These are phyloP conservation scores for Aulostomus chinensis DNA, from an alignment of 2,797 vertebrate genomes.

Conservation along the genomic window DNA sequence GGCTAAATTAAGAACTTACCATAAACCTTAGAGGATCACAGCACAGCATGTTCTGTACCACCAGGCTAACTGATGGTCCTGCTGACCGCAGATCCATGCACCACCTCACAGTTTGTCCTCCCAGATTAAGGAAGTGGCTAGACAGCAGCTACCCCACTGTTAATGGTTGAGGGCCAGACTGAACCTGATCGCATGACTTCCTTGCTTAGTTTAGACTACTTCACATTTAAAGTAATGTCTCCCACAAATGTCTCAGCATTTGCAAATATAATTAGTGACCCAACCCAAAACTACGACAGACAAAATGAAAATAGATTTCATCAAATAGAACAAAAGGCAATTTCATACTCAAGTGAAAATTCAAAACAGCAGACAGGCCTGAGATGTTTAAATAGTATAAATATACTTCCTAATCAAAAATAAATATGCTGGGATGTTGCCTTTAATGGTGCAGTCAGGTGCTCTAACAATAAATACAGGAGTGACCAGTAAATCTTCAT, in stretches of 20 bases:
- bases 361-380: too few species aligned
- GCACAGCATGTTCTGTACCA: conserved; percentile 9
- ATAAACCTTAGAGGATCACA: conserved; percentile 8
- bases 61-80: conserved; percentile 14
- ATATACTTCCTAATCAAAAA: too few species aligned
- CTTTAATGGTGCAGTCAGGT: too few species aligned
- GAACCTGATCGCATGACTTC: too few species aligned
- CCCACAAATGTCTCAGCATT: too few species aligned
- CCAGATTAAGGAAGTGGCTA: conserved; percentile 30
- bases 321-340: too few species aligned
- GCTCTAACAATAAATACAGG: too few species aligned
- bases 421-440: too few species aligned
- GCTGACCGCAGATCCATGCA: conserved; percentile 31
- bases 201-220: not conserved
- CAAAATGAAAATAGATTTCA: not conserved
- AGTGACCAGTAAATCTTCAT: too few species aligned
- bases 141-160: conserved; percentile 5
- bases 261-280: not conserved
- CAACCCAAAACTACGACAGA: not conserved
- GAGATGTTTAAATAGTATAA: too few species aligned
- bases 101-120: conserved; percentile 31
- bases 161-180: conserved; percentile 7
- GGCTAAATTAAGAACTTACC: conserved; percentile 2
- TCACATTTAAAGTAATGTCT: not conserved
- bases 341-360: too few species aligned